Conservation (phyloP, 2,797 vertebrate species). For the Anisognathus igniventris region DNA sequence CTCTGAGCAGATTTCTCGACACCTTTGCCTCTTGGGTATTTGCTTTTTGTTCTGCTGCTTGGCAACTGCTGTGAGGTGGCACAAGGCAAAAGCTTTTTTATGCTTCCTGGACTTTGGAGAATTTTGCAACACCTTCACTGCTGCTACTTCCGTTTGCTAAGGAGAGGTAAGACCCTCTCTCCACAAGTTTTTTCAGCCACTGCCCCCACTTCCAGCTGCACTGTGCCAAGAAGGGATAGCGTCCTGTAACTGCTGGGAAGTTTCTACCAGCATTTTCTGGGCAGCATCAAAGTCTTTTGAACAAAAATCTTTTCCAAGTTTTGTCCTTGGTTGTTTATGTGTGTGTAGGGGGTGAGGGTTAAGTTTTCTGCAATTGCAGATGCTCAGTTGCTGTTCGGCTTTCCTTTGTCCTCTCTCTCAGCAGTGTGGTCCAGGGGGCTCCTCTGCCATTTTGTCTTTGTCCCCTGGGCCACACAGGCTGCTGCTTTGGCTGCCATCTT, state of each 20-base stretch:
- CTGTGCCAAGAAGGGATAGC: fast-evolving
- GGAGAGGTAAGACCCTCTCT: background rate
- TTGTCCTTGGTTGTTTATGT: background rate
- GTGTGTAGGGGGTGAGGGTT: fast-evolving
- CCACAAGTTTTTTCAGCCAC: background rate
- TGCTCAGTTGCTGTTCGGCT: background rate
- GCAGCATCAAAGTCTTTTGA: background rate
- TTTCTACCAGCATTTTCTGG: background rate
- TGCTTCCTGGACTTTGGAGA: background rate
- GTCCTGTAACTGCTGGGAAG: background rate
- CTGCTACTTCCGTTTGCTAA: background rate
- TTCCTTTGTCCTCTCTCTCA: background rate
- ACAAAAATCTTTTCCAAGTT: background rate
- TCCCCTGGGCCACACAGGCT: background rate
- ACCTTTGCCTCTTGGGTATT: background rate
- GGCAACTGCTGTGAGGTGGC: background rate
- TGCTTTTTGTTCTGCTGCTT: background rate
- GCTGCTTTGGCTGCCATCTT: fast-evolving
- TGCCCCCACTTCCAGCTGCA: background rate
- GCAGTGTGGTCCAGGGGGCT: fast-evolving
- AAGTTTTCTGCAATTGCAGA: background rate
- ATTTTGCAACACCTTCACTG: background rate
- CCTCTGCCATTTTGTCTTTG: background rate
- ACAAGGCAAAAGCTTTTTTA: background rate
- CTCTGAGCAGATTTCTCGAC: background rate